Conservation (phyloP, 2,888 invertebrate genomes). For the Apeira syringaria region DNA sequence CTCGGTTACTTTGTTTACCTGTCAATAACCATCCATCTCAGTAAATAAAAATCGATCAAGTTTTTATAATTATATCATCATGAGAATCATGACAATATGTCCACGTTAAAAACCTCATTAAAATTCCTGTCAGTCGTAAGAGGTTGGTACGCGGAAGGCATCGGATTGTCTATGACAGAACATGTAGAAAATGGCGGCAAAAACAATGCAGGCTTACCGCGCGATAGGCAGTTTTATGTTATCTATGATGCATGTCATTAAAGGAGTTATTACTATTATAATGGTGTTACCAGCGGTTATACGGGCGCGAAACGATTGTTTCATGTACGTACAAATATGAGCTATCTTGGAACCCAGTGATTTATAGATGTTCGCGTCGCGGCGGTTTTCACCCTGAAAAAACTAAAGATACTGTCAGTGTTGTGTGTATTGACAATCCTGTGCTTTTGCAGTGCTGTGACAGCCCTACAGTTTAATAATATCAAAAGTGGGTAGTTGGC, state of each 20-base stretch:
- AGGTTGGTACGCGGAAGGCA: conserved; percentile 48
- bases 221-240: conserved; percentile 25
- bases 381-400: too few relatives aligned
- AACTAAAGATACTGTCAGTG: too few relatives aligned
- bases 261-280: not conserved
- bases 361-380: too few relatives aligned
- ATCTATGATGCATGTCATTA: conserved; percentile 16
- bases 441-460: too few relatives aligned
- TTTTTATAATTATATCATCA: conserved; percentile 4
- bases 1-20: too few relatives aligned
- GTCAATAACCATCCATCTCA: not conserved
- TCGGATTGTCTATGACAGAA: conserved; percentile 29
- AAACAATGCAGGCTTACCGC: conserved; percentile 34
- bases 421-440: too few relatives aligned
- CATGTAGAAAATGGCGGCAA: conserved; percentile 34
- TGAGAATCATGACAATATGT: conserved; percentile 34
- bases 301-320: too few relatives aligned
- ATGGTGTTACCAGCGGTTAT: too few relatives aligned
- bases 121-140: conserved; percentile 39
- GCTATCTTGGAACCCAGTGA: too few relatives aligned
- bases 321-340: too few relatives aligned
- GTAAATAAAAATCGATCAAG: not conserved
- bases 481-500: too few relatives aligned
- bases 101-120: conserved; percentile 49
- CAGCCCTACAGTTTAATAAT: too few relatives aligned